Evolutionary conservation across 2,113 vertebrate genomes (phyloP), one percentile per base, ranked within the genome.

Genomic region (Dolichotis patagonum): DNA sequence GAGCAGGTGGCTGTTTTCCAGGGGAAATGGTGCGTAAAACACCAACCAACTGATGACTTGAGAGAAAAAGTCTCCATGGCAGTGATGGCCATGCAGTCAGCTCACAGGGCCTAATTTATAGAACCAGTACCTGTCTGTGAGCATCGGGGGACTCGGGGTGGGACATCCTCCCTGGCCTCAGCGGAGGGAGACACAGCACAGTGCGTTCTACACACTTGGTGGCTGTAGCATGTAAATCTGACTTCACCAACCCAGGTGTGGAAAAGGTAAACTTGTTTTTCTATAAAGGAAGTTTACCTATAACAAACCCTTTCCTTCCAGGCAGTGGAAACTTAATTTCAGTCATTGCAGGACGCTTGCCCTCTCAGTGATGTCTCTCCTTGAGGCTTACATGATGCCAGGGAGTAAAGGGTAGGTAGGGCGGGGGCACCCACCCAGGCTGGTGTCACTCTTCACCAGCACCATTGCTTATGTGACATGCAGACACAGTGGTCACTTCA

Each of bases 1-100:
- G 73, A 96, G 89, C 67, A 95, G 91, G 96, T 73, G 85, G 90
- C 49, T 91, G 54, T 96, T 93, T 98, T 82, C 86, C 91, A 67
- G 60, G 95, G 95, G 46, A 95, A 97, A 94, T 90, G 65, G 71
- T 71, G 60, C 46, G 75, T 90, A 92, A 95, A 93, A 81, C 49
- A 77, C 38, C 35, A 78, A 54, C 92, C 85, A 88, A 75, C 71
- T 84, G 69, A 84, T 52, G 24, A 80, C 60, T 28, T 62, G 63
- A 73, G 84, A 84, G 43, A 85, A 35, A 87, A 91, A 90, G 86
- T 95, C 80, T 94, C 17, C 43, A 32, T 8, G 46, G 63, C 41
- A 65, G 82, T 88, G 5, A 0, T 43, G 62, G n/a, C n/a, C 73
- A 28, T 81, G 85, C 94, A 94, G 62, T 77, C 73, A 77, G 82